Conservation (phyloP, 2,888 invertebrate genomes). For the Atrina japonica region DNA sequence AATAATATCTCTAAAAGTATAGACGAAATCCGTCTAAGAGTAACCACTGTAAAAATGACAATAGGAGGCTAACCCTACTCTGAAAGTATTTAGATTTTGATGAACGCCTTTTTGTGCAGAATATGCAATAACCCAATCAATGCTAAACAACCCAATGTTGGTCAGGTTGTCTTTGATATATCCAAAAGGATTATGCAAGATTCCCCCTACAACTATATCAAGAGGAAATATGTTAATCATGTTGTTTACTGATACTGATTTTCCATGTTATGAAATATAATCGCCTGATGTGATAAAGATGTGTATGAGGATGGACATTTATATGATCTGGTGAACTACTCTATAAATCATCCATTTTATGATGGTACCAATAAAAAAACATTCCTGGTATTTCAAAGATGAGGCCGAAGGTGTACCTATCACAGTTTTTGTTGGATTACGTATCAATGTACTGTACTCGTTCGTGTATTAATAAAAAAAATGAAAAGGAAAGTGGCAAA, state of each 20-base stretch:
- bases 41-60: too few relatives aligned
- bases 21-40: too few relatives aligned
- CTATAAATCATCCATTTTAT: conserved; percentile 9
- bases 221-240: too few relatives aligned
- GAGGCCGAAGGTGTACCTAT: too few relatives aligned
- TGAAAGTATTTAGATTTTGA: conserved; percentile 30
- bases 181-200: too few relatives aligned
- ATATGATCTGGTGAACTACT: conserved; percentile 10
- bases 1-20: too few relatives aligned
- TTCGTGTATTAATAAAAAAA: conserved; percentile 1
- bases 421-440: conserved; percentile 17
- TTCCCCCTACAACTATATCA: too few relatives aligned
- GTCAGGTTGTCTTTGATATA: too few relatives aligned
- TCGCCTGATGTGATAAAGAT: conserved; percentile 22
- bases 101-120: conserved; percentile 23
- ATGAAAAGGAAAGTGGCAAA: conserved; percentile 6
- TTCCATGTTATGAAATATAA: conserved; percentile 21
- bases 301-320: conserved; percentile 23
- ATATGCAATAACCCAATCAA: too few relatives aligned
- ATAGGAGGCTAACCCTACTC: conserved; percentile 11
- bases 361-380: conserved; percentile 4
- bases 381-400: too few relatives aligned
- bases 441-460: conserved; percentile 22
- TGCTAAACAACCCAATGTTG: too few relatives aligned
- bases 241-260: conserved; percentile 30